phyloP scores from a whole-genome alignment of 2,113 vertebrate species.

The Laterallus jamaicensis region DNA sequence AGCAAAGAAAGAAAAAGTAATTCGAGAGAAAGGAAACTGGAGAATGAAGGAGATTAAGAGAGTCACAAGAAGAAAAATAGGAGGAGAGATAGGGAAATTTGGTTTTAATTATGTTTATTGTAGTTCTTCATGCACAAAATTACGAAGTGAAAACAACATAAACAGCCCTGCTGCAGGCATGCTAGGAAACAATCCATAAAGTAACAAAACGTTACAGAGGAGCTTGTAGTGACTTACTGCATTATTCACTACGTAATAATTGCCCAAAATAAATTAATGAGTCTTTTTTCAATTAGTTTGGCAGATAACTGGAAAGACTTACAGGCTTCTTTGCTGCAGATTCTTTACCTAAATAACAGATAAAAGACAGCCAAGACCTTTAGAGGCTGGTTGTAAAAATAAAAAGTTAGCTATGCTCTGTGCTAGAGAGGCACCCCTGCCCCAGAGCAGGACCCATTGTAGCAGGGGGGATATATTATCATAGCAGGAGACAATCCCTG shows the following conservation, averaged over 20 bases:
- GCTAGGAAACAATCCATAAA: conserved; percentile 55
- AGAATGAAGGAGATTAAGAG: not conserved
- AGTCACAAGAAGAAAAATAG: not conserved
- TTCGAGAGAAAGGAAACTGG: not conserved
- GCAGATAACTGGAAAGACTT: conserved; percentile 35
- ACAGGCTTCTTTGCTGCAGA: not conserved
- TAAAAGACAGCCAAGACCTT: not conserved
- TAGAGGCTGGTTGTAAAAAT: not conserved
- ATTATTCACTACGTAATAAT: conserved; percentile 40
- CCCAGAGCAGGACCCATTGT: not conserved
- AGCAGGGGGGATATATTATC: not conserved
- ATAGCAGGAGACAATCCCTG: not conserved
- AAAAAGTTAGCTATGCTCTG: not conserved
- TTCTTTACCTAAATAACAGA: conserved; percentile 6
- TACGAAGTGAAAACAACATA: conserved; percentile 48
- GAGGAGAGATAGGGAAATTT: conserved; percentile 40
- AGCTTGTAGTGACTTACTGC: conserved; percentile 43
- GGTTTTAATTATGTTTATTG: conserved; percentile 61
- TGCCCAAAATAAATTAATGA: conserved; percentile 50
- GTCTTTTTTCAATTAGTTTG: conserved; percentile 51
- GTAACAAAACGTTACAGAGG: not conserved
- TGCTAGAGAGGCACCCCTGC: not conserved
- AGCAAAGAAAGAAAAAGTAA: not conserved
- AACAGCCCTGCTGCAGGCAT: conserved; percentile 57
- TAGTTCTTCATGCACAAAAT: conserved; percentile 65